Evolutionary conservation across 2,797 vertebrate genomes (phyloP).

Genomic region (Cheirogaleus major): DNA sequence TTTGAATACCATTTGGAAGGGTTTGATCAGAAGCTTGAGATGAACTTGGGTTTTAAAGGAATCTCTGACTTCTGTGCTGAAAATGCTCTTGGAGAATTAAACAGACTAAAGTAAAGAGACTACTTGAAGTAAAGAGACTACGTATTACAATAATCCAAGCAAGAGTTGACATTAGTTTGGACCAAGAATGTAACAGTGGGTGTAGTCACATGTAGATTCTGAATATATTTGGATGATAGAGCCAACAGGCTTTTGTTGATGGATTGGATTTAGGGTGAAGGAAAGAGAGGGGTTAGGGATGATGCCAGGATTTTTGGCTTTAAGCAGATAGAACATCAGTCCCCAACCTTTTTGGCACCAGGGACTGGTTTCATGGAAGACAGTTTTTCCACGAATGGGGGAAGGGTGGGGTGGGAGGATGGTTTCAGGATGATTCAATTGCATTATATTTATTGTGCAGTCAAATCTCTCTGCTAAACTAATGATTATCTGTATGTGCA

Average conservation of each 20-base stretch:
- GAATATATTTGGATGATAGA: neutral
- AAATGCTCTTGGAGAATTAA: neutral
- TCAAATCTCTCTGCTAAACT: no score
- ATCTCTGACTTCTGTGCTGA: neutral
- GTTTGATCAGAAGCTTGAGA: neutral
- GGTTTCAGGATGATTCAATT: no score
- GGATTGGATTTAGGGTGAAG: neutral
- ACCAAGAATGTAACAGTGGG: neutral
- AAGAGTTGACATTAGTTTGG: neutral
- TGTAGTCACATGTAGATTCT: neutral
- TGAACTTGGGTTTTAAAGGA: neutral
- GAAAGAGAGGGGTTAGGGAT: neutral
- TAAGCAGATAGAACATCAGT: neutral
- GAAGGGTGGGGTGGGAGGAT: no score
- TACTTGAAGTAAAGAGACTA: neutral
- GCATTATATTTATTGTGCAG: no score
- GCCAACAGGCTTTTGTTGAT: neutral
- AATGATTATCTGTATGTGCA: no score
- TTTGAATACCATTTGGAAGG: neutral
- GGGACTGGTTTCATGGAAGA: no score
- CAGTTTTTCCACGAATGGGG: no score
- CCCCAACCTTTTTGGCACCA: no score
- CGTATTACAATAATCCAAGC: neutral
- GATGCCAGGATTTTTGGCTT: neutral
- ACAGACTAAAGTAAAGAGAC: neutral